Base-by-base conservation (phyloP, 2,888 invertebrate genomes). In the Ceraclea dissimilis region DNA sequence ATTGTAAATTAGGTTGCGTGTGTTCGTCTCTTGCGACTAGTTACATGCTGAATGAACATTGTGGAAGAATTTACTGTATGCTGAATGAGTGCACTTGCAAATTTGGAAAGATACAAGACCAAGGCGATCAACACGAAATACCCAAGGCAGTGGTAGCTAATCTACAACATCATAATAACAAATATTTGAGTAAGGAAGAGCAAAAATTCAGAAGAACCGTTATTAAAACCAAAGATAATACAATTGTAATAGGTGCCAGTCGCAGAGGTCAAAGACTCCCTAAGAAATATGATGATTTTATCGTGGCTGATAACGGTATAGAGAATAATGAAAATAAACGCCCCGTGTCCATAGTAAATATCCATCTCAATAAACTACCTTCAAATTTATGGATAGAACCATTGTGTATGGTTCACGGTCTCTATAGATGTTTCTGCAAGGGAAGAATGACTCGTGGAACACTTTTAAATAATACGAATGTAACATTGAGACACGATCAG, bases 161-260 rank as follows among this genome's bases (percentile, higher is more conserved):
- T 63, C 65, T 82, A 52, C 75, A 80, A 60, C 73, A 74, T 63
- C 72, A 77, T 66, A 74, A 75, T 0, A 79, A 78, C 64, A 71
- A 68, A 46, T 78, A 79, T 56, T 70, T 87, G 59, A 81, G 86
- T 0, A 84, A 81, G 67, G 83, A 83, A 65, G 86, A 87, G 68
- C 79, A 82, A 67, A 85, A 86, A 65, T 87, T 87, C 69, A 84
- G 83, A 16, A 84, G 86, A 64, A 87, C 87, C 2, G 78, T 87
- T 20, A 81, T 87, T 54, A 70, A 83, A 44, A 79, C 82, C 10
- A 81, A 80, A 21, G 79, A 84, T 64, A 81, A 83, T 68, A 83
- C 83, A 50, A 78, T 85, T 63, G 69, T 86, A 8, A 74, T 86
- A 22, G 84, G 84, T 59, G 70, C 75, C 5, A 71, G 78, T 52